Percentiles rank a stretch among this genome's conserved stretches.
These are phyloP conservation scores for Coreoperca whiteheadi DNA, from an alignment of 2,113 vertebrate species.

Conservation along the genomic window DNA sequence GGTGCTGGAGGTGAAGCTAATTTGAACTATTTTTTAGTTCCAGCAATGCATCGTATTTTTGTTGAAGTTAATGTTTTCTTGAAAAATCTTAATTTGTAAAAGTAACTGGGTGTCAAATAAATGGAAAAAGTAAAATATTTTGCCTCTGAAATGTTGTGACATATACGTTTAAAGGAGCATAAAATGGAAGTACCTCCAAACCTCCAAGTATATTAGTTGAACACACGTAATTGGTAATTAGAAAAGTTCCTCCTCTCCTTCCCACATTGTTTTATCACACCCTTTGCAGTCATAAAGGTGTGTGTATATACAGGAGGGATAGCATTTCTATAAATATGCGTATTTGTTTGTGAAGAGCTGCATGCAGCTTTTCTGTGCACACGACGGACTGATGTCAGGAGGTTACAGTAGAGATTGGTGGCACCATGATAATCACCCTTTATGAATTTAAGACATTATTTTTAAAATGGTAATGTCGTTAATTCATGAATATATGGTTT, in stretches of 20 bases:
- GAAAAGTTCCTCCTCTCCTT: conserved; percentile 21
- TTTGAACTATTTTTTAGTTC: background rate
- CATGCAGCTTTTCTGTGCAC: background rate
- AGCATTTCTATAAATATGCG: conserved; percentile 12
- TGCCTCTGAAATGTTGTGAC: background rate
- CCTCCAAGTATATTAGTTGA: background rate
- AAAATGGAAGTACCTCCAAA: background rate
- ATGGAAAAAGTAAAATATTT: background rate
- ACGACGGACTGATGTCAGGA: background rate
- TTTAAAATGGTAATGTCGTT: background rate
- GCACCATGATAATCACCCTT: background rate
- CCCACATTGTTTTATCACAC: conserved; percentile 23
- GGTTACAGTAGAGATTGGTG: background rate
- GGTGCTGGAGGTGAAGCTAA: background rate
- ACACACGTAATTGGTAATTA: background rate
- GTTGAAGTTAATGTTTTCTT: background rate
- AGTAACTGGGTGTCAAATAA: background rate
- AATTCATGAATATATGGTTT: background rate
- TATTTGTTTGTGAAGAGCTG: background rate
- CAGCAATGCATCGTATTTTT: background rate
- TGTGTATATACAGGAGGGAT: background rate
- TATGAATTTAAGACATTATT: background rate
- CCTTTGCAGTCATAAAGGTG: conserved; percentile 23
- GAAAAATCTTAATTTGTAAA: background rate
- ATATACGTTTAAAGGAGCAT: background rate